phyloP scores from a whole-genome alignment of 53 echinoderm and acorn worm species.

The Arbacia lixula region DNA sequence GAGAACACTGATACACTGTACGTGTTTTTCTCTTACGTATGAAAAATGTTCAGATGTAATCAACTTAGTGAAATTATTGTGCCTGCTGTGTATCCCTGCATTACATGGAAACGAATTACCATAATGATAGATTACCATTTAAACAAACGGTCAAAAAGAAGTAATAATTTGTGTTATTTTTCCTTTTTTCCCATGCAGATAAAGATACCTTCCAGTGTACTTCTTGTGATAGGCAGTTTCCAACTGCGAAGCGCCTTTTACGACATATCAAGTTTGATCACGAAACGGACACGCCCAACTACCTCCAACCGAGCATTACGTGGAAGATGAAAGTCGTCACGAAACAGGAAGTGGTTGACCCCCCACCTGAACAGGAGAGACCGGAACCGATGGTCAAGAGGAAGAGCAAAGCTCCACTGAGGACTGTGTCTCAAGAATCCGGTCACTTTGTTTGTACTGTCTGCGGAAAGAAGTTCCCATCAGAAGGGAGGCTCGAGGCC shows the following conservation, averaged over 20 bases:
- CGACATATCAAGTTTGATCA: constrained; percentile 42
- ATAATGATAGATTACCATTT: too few relatives aligned
- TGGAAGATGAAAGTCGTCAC: constrained; percentile 19
- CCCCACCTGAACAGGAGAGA: not conserved
- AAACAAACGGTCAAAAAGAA: too few relatives aligned
- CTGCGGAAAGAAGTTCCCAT: constrained; percentile 35
- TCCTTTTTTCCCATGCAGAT: not conserved
- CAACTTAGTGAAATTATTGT: too few relatives aligned
- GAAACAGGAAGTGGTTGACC: too few relatives aligned
- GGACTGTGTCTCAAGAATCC: not conserved
- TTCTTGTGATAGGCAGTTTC: constrained; percentile 3
- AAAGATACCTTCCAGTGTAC: not conserved
- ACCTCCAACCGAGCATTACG: constrained; percentile 5
- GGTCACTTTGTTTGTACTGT: constrained; percentile 17
- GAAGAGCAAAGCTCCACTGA: not conserved
- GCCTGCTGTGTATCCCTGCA: too few relatives aligned
- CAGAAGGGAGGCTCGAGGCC: constrained; percentile 22
- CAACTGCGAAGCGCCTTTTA: constrained; percentile 19
- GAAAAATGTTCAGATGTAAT: too few relatives aligned
- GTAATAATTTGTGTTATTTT: too few relatives aligned
- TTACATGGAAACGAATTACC: too few relatives aligned
- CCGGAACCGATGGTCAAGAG: not conserved
- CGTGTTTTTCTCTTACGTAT: too few relatives aligned
- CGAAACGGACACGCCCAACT: not conserved
- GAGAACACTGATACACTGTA: too few relatives aligned